phyloP scores from a whole-genome alignment of 37 sponge, comb jelly and placozoan genomes.

The Hexactinellida sp. region DNA sequence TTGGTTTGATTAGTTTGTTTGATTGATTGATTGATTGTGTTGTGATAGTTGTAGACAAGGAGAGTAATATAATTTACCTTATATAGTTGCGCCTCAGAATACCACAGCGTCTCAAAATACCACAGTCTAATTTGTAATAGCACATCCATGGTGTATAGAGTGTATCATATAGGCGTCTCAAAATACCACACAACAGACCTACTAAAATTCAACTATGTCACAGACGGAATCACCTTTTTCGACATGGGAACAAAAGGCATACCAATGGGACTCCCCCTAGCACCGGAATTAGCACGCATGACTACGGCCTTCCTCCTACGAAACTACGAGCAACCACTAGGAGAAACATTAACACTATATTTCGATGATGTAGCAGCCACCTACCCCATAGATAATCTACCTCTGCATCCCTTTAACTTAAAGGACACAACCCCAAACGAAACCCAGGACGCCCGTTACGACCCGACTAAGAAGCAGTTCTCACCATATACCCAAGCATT shows the following conservation, averaged over 20 bases:
- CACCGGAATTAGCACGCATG: neutral
- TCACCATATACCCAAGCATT: neutral
- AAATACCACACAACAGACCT: too few species aligned
- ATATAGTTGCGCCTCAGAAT: too few species aligned
- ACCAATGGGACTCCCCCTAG: too few species aligned
- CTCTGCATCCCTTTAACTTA: neutral
- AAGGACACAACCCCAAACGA: neutral
- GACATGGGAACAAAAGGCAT: neutral
- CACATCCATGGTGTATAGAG: too few species aligned
- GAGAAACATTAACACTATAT: neutral
- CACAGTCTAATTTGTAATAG: too few species aligned
- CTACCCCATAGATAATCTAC: neutral
- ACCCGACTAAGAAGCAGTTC: neutral
- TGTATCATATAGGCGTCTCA: too few species aligned
- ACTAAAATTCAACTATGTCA: too few species aligned
- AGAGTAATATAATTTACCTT: too few species aligned
- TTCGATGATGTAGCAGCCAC: neutral
- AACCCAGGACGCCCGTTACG: neutral
- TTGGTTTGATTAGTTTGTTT: too few species aligned
- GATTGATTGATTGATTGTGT: too few species aligned
- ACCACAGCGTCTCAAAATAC: too few species aligned
- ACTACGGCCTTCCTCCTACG: neutral
- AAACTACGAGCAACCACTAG: neutral
- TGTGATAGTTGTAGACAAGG: too few species aligned
- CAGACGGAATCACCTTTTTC: neutral